Conservation (phyloP, 2,888 invertebrate genomes). For the Rhagonycha fulva region DNA sequence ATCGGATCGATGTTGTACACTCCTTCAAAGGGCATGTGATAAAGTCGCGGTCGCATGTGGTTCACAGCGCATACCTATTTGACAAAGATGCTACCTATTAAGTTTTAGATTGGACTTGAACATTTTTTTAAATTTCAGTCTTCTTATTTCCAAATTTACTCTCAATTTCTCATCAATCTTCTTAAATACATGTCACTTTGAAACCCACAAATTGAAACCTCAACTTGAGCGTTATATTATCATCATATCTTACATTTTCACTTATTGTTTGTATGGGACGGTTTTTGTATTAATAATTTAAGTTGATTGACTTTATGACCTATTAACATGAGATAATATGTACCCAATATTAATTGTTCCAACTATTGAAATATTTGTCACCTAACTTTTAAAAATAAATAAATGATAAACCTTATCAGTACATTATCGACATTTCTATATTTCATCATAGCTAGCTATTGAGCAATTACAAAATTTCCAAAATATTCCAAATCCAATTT, state of each 20-base stretch:
- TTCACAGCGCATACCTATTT: background rate
- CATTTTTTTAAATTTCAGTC: background rate
- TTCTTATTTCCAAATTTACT: background rate
- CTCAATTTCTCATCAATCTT: background rate
- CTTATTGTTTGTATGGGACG: background rate
- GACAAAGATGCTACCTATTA: background rate
- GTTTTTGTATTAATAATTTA: background rate
- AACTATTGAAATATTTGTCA: background rate
- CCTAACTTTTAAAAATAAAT: background rate
- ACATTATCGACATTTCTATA: background rate
- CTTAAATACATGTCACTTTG: background rate
- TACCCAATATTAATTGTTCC: background rate
- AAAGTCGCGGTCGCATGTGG: background rate
- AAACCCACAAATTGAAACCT: background rate
- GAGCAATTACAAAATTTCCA: background rate
- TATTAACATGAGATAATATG: background rate
- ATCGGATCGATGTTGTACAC: conserved; percentile 16
- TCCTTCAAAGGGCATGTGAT: background rate
- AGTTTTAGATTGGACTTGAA: background rate
- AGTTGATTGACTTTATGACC: background rate
- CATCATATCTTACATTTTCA: background rate
- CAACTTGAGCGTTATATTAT: background rate
- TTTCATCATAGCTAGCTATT: background rate
- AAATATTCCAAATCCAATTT: background rate
- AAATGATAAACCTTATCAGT: background rate